Conservation (phyloP, 2,113 vertebrate genomes). For the Pipra filicauda region DNA sequence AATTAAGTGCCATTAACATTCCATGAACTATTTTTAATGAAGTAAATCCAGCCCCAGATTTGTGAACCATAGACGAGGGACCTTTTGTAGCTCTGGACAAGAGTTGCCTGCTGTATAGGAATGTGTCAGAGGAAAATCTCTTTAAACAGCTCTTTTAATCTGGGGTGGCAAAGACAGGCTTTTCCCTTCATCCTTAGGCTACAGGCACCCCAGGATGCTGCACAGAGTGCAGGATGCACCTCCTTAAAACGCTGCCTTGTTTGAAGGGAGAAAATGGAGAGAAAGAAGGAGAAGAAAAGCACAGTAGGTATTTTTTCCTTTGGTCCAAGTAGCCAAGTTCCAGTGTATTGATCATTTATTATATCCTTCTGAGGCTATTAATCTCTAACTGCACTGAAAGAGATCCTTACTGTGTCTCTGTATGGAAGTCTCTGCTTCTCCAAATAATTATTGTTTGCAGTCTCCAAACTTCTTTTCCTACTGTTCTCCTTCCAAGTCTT, state of each 20-base stretch:
- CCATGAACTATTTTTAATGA: slow-evolving; percentile 44
- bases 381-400: neutral
- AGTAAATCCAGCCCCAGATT: neutral
- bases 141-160: neutral
- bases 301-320: neutral
- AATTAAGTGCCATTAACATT: slow-evolving; percentile 28
- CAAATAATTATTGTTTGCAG: neutral
- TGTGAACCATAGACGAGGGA: neutral
- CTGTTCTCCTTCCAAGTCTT: neutral
- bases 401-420: neutral
- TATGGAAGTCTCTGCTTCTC: neutral
- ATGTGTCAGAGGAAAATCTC: neutral
- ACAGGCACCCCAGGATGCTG: neutral
- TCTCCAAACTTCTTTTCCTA: neutral
- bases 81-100: neutral
- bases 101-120: neutral
- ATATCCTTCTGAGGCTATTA: neutral
- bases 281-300: neutral
- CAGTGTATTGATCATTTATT: neutral
- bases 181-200: neutral
- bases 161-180: neutral
- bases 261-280: neutral
- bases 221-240: neutral
- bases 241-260: neutral
- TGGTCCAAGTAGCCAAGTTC: neutral